Evolutionary conservation across 2,113 vertebrate species (phyloP).

Genomic region (Oncorhynchus kisutch): DNA sequence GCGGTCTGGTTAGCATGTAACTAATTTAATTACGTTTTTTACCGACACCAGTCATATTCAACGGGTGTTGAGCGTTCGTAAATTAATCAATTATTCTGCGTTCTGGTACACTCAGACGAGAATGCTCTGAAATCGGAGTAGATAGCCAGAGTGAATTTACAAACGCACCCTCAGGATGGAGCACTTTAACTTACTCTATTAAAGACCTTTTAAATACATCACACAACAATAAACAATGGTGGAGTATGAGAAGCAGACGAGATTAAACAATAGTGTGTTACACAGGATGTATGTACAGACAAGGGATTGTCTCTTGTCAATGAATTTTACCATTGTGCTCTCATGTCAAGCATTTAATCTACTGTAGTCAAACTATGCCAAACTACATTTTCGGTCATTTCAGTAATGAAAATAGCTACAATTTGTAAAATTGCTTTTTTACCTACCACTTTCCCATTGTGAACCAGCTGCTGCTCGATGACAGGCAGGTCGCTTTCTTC

Average conservation of each 20-base stretch:
- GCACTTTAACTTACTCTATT: not conserved
- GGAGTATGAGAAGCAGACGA: not conserved
- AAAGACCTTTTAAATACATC: not conserved
- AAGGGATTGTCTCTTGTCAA: not conserved
- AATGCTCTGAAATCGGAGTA: too few species aligned
- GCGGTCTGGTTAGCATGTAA: too few species aligned
- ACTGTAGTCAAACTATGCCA: not conserved
- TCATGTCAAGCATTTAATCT: too few species aligned
- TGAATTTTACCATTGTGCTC: not conserved
- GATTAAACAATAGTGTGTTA: not conserved
- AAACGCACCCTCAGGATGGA: not conserved
- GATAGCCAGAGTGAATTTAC: too few species aligned
- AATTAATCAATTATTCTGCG: too few species aligned
- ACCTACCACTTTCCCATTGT: constrained; percentile 82
- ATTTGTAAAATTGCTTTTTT: constrained; percentile 11
- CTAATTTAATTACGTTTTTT: too few species aligned
- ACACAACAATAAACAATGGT: not conserved
- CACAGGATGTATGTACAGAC: not conserved
- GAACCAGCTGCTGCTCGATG: constrained; percentile 81
- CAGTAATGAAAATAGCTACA: too few species aligned
- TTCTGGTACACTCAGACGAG: too few species aligned
- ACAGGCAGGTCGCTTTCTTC: constrained; percentile 80
- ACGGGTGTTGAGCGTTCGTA: too few species aligned
- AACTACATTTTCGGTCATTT: too few species aligned
- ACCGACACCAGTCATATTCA: too few species aligned